phyloP scores from a whole-genome alignment of 2,797 vertebrate genomes.

The Coranthus polyacanthus region DNA sequence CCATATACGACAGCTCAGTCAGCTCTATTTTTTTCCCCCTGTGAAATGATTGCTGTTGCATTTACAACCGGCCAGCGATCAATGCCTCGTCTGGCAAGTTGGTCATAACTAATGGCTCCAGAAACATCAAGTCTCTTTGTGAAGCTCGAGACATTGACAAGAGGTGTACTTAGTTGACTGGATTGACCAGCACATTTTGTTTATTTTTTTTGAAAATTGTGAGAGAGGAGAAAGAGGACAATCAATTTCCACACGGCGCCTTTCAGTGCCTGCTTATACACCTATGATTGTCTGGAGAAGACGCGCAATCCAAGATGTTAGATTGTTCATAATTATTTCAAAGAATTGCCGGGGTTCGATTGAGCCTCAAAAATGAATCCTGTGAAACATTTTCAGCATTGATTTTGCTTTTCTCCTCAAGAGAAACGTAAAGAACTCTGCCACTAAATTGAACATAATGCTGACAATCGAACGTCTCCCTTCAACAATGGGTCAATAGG shows the following conservation, averaged over 20 bases:
- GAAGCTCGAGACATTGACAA: slow-evolving; percentile 83
- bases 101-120: slow-evolving; percentile 84
- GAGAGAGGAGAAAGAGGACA: slow-evolving; percentile 72
- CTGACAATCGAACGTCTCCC: slow-evolving; percentile 87
- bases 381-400: slow-evolving; percentile 88
- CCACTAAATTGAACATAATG: slow-evolving; percentile 83
- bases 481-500: slow-evolving; percentile 81
- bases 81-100: slow-evolving; percentile 80
- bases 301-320: slow-evolving; percentile 78
- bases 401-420: slow-evolving; percentile 85
- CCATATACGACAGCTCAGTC: slow-evolving; percentile 32
- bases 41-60: slow-evolving; percentile 79
- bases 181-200: slow-evolving; percentile 87
- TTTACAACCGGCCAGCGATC: slow-evolving; percentile 80
- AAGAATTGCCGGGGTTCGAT: slow-evolving; percentile 90
- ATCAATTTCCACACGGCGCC: slow-evolving; percentile 79
- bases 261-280: slow-evolving; percentile 68
- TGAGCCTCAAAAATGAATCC: slow-evolving; percentile 87
- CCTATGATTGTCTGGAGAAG: slow-evolving; percentile 74
- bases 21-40: slow-evolving; percentile 48
- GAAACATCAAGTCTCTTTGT: slow-evolving; percentile 84
- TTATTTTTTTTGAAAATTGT: slow-evolving; percentile 80
- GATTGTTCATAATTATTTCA: slow-evolving; percentile 92
- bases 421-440: slow-evolving; percentile 87
- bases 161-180: slow-evolving; percentile 82